Base-by-base conservation (phyloP, 2,888 invertebrate genomes). In the Hoplodrina ambigua region DNA sequence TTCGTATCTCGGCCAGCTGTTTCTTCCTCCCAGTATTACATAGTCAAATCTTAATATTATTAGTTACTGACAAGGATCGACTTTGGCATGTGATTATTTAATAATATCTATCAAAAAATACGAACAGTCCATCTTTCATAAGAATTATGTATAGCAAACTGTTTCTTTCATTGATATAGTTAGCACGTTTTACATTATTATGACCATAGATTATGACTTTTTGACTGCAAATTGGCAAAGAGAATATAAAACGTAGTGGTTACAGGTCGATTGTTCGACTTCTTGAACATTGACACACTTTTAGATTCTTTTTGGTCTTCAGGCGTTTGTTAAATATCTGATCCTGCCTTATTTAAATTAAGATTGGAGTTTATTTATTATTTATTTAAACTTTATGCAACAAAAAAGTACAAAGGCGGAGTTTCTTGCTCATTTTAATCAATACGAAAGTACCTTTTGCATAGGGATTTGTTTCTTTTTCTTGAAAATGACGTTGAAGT, bases 151-250 rank as follows among this genome's bases (percentile, higher is more conserved):
- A 33, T 33, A 20, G 44, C 1, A 8, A 8, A 25, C 25, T 25
- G 25, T 37, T 8, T 66, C 6, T 11, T 44, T 53, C 13, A 15
- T 13, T n/a, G 20, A 37, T 37, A 69, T 20, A 44, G 10, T 6
- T 19, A 11, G 0, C 8, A 20, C 13, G 30, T 50, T 57, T 52
- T 69, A 7, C 19, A 33, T 30, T 10, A 50, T 6, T 58, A 52
- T 15, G 8, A 54, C 37, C 19, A n/a, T 20, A 37, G 53, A 54
- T 54, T 20, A 69, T 52, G 52, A 49, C 11, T 69, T 53, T 6
- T 54, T 46, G 41, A 41, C 17, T 46, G 60, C 37, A 72, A 71
- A 70, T 61, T 49, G 25, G 46, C 69, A 37, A 60, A 60, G 19
- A 49, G 33, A 4, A 37, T 52, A 69, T 69, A 44, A 57, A 41